These are phyloP conservation scores for Sarcophaga bullata DNA, from an alignment of 1,140 invertebrate genomes.

Conservation along the genomic window DNA sequence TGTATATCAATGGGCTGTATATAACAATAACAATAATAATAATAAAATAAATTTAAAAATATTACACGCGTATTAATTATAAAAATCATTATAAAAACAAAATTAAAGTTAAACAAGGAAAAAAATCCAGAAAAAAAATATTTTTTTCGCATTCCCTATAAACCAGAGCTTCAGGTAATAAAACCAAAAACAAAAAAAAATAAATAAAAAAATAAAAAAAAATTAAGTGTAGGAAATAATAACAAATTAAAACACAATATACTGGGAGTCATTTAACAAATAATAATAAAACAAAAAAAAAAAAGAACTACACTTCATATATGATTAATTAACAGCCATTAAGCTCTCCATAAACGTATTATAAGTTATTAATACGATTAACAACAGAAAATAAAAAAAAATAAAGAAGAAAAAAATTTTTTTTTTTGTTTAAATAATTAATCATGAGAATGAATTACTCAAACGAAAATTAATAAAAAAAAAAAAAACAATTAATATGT, in stretches of 20 bases:
- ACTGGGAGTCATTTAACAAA: constrained; percentile 8
- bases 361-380: not conserved
- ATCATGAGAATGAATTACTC: no score
- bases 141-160: no score
- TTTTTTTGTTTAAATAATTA: no score
- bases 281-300: not conserved
- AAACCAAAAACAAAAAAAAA: not conserved
- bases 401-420: not conserved
- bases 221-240: no score
- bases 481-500: no score
- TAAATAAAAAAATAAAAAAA: no score
- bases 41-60: constrained; percentile 10
- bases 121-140: no score
- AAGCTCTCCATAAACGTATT: no score
- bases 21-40: constrained; percentile 28
- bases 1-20: not conserved
- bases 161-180: constrained; percentile 34
- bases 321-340: not conserved
- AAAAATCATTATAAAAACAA: not conserved
- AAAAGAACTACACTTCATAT: not conserved
- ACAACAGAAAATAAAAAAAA: not conserved
- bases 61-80: not conserved
- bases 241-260: not conserved
- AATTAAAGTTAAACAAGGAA: not conserved
- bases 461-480: no score